Percentiles rank a stretch among this genome's conserved stretches.
phyloP scores from a whole-genome alignment of 2,113 vertebrate species.

The Plotosus lineatus region DNA sequence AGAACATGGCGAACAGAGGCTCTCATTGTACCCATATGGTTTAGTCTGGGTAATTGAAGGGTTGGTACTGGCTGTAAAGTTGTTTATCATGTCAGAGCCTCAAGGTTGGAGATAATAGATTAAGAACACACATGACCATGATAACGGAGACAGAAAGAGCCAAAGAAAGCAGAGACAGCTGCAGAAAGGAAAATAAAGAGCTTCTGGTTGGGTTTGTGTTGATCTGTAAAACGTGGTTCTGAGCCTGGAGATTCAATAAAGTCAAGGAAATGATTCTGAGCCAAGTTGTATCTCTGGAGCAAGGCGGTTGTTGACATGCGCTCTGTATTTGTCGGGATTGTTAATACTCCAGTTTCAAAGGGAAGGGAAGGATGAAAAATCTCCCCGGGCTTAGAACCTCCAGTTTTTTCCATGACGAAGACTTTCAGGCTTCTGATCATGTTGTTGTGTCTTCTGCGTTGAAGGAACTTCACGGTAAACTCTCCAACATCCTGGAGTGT shows the following conservation, averaged over 20 bases:
- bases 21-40: background rate
- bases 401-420: slow-evolving; percentile 48
- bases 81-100: slow-evolving; percentile 45
- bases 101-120: background rate
- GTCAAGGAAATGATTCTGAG: slow-evolving; percentile 23
- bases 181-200: background rate
- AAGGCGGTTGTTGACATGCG: background rate
- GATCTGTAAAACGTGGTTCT: slow-evolving; percentile 11
- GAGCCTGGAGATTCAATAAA: slow-evolving; percentile 1
- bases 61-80: slow-evolving; percentile 39
- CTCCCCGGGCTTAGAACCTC: slow-evolving; percentile 13
- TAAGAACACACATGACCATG: background rate
- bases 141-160: background rate
- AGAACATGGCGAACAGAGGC: slow-evolving; percentile 25
- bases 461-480: background rate
- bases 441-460: background rate
- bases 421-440: background rate
- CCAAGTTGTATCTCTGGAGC: slow-evolving; percentile 34
- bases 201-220: background rate
- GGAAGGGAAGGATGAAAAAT: background rate
- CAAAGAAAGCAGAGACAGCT: background rate
- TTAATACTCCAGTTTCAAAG: slow-evolving; percentile 27
- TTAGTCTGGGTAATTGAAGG: slow-evolving; percentile 19
- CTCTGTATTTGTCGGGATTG: slow-evolving; percentile 11
- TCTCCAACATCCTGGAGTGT: background rate